phyloP scores from a whole-genome alignment of 2,888 invertebrate genomes.

The Eulithis testata region DNA sequence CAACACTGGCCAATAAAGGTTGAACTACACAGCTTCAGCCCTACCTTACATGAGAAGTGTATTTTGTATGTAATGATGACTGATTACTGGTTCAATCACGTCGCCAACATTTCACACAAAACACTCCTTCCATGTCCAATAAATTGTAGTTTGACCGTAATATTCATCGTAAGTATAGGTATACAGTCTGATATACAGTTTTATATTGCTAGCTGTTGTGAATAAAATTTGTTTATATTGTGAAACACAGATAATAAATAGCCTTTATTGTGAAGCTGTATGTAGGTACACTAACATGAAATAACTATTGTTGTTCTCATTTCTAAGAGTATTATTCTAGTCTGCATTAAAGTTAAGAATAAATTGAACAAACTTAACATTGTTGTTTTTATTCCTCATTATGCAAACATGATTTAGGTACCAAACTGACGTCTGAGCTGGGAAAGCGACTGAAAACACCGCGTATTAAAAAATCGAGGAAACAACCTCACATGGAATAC shows the following conservation, averaged over 20 bases:
- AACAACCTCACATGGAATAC: too few species aligned
- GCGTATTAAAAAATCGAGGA: too few species aligned
- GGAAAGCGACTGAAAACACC: too few species aligned
- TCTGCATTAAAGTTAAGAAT: conserved; percentile 85
- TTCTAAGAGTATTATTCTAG: conserved; percentile 85
- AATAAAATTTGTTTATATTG: conserved; percentile 83
- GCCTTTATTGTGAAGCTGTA: conserved; percentile 81
- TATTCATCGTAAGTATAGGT: conserved; percentile 37
- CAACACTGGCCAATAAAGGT: conserved; percentile 50
- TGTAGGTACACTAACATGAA: conserved; percentile 83
- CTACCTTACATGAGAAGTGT: neutral
- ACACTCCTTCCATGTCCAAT: neutral
- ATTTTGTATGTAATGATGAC: conserved; percentile 4
- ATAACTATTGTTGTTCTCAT: conserved; percentile 84
- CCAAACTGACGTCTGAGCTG: too few species aligned
- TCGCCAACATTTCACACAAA: conserved; percentile 33
- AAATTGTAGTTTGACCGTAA: conserved; percentile 6
- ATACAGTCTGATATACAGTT: conserved; percentile 77
- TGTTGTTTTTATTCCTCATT: conserved; percentile 48
- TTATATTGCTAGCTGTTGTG: conserved; percentile 84
- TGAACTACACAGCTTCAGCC: neutral
- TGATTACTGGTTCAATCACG: neutral
- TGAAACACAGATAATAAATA: conserved; percentile 79
- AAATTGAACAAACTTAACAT: conserved; percentile 77
- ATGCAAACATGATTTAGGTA: too few species aligned